Percentiles rank a stretch among this genome's conserved stretches.
Evolutionary conservation across 1,140 invertebrate species (phyloP).

Genomic region (Steinernema feltiae): DNA sequence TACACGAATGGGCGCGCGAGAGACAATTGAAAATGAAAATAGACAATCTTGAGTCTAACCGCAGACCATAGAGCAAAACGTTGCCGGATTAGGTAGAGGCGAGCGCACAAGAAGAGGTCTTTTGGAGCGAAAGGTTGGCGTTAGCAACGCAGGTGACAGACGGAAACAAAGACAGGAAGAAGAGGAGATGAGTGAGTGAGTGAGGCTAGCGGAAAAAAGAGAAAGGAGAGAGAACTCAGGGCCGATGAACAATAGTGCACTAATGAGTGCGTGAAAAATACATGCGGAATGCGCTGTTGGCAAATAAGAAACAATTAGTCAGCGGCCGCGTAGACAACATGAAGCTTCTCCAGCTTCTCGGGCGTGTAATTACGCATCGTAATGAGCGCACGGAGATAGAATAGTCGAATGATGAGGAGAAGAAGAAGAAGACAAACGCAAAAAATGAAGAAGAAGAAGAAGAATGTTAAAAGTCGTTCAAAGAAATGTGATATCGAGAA

Average conservation of each 20-base stretch:
- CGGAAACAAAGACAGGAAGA: too few relatives aligned
- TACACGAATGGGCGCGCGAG: too few relatives aligned
- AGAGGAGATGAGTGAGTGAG: neutral
- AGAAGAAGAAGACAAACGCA: neutral
- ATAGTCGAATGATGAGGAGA: too few relatives aligned
- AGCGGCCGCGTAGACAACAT: neutral
- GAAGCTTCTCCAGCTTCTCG: neutral
- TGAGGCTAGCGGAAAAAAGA: neutral
- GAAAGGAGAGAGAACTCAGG: too few relatives aligned
- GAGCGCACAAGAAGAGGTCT: too few relatives aligned
- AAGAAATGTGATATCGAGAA: neutral
- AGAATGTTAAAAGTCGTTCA: neutral
- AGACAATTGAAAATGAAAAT: too few relatives aligned
- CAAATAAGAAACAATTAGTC: constrained; percentile 6
- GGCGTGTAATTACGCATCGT: constrained; percentile 13
- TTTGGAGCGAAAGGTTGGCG: neutral
- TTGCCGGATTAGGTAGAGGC: too few relatives aligned
- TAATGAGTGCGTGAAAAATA: constrained; percentile 14
- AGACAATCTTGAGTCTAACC: too few relatives aligned
- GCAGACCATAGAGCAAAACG: too few relatives aligned
- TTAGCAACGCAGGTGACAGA: neutral
- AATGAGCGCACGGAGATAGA: too few relatives aligned
- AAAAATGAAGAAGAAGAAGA: neutral
- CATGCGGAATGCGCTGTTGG: neutral
- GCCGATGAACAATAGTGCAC: neutral